Base-by-base conservation (phyloP, 30 jellyfish, hydroid and myxozoan species). In the Turritopsis dohrnii region DNA sequence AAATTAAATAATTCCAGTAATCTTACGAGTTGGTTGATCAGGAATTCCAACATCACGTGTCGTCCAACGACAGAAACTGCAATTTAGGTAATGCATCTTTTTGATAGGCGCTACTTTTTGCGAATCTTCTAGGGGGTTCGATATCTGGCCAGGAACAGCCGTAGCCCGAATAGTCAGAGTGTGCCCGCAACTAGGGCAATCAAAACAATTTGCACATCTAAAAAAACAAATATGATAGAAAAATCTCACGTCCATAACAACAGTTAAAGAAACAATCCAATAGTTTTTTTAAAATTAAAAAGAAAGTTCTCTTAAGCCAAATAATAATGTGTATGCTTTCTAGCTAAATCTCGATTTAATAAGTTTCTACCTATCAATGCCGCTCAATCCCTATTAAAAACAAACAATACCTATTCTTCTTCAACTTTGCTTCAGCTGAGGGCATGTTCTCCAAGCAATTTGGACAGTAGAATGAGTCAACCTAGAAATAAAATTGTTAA, bases 391-490 rank as follows among this genome's bases (percentile, higher is more conserved):
- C 77, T n/a, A 69, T 19, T 69, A 1, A 1, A 69, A 69, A 69
- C 28, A 13, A 16, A 22, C 71, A 26, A 13, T 29, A 92, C 98
- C 98, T 87, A 85, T 93, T 93, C 74, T 93, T 93, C 85, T 93
- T 93, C 75, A 88, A 52, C 72, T 93, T 93, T 71, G 98, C 98
- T 85, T 93, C 98, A 20, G 98, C 96, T 19, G 98, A 93, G 3
- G 98, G 98, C 98, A 93, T 93, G 82, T 93, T 93, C 72, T 93
- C 98, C 90, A 93, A 81, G 74, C 98, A 93, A 81, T 93, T 93
- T 71, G 98, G 98, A 71, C 98, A 93, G 84, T 80, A 93, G 86
- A 88, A 93, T 0, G 98, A 93, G 71, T 93, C 98, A 53, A 93
- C 98, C 98, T 93, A 74, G 21, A 81, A 66, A 25, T 54, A 41